phyloP scores from a whole-genome alignment of 2,888 invertebrate genomes.

The Pegoplata infirma region DNA sequence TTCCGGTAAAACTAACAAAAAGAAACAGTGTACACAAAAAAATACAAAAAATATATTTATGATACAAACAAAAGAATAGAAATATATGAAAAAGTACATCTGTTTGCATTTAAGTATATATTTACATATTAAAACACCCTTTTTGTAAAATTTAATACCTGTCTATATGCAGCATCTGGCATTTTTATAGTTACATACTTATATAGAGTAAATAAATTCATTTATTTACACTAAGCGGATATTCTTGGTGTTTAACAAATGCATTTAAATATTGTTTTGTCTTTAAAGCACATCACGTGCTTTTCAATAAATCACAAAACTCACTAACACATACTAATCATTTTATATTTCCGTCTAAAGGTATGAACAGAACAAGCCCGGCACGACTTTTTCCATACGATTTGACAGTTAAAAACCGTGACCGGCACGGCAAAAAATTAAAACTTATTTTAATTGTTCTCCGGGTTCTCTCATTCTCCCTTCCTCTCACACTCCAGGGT shows the following conservation, averaged over 20 bases:
- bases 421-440: no score
- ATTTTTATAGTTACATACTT: not conserved
- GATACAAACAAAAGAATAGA: not conserved
- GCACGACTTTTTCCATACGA: no score
- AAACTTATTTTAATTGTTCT: no score
- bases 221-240: no score
- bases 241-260: slow-evolving; percentile 16
- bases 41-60: not conserved
- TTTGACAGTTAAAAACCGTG: no score
- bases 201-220: no score
- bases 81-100: slow-evolving; percentile 4
- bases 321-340: not conserved
- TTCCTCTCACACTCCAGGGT: no score
- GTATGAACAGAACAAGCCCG: no score
- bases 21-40: slow-evolving; percentile 15
- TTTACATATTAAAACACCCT: not conserved
- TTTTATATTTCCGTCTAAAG: slow-evolving; percentile 3
- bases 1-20: slow-evolving; percentile 31
- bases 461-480: no score
- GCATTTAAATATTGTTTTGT: not conserved
- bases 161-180: slow-evolving; percentile 3
- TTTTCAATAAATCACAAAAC: slow-evolving; percentile 9
- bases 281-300: slow-evolving; percentile 11
- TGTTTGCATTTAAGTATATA: slow-evolving; percentile 11
- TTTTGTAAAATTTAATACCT: no score